Percentiles rank a stretch among this genome's conserved stretches.
These are phyloP conservation scores for Amphiura filiformis DNA, from an alignment of 35 echinoderm and acorn worm species.

Conservation along the genomic window DNA sequence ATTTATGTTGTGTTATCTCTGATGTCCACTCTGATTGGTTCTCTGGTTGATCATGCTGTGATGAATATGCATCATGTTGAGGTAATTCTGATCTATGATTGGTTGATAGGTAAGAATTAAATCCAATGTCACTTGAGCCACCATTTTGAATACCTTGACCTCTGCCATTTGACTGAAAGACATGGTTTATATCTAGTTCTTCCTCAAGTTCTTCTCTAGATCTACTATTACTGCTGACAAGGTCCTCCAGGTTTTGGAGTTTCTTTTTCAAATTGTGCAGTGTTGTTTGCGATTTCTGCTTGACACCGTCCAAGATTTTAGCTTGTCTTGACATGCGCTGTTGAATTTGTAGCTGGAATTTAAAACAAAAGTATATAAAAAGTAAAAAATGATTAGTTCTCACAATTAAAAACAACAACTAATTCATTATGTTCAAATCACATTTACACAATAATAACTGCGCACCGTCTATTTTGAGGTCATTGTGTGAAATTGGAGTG, in stretches of 20 bases:
- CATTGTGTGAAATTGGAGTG: too few species aligned
- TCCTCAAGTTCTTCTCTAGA: not conserved
- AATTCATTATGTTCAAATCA: not conserved
- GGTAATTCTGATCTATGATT: not conserved
- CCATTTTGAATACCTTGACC: not conserved
- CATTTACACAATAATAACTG: too few species aligned
- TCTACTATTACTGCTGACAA: constrained; percentile 47
- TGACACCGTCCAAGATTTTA: constrained; percentile 46
- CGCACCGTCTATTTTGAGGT: too few species aligned
- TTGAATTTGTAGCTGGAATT: constrained; percentile 44
- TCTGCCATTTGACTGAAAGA: not conserved
- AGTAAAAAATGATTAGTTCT: too few species aligned
- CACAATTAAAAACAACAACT: too few species aligned
- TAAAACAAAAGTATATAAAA: not conserved
- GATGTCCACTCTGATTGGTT: not conserved
- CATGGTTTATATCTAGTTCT: not conserved
- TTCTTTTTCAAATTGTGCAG: constrained; percentile 45
- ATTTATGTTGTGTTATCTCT: too few species aligned
- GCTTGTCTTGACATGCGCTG: constrained; percentile 56
- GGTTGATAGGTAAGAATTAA: too few species aligned
- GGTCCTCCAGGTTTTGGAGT: constrained; percentile 60
- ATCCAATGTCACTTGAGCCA: too few species aligned
- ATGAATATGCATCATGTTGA: not conserved
- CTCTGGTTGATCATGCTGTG: not conserved
- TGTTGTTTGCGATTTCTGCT: constrained; percentile 58